Evolutionary conservation across 2,888 invertebrate species (phyloP), one percentile per base, ranked within the genome.

Genomic region (Parascotia fuliginaria): DNA sequence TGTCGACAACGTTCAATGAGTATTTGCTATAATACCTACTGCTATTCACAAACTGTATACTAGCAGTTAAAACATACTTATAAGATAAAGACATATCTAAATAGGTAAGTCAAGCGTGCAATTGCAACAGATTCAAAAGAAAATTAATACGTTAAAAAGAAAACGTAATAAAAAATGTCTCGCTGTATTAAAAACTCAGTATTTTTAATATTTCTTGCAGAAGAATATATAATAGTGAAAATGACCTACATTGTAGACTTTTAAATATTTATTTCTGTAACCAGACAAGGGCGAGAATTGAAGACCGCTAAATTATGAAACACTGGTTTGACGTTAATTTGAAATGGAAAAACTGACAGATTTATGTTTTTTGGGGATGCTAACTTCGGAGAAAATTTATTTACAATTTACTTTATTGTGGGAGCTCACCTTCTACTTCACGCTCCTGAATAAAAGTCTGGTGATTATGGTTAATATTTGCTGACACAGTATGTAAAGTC

Each of bases 1-100:
- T 56, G 68, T 65, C 60, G 60, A 49, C 47, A 49, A 49, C 56
- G 53, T 65, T 67, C 60, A 64, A 53, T 60, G 65, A 60, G 53
- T 55, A 64, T 59, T 52, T 60, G 52, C 43, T 47, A 34, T 45
- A 48, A 58, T 63, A 42, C 48, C 40, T 63, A 42, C 48, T 37
- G 28, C 27, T 40, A 19, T 45, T 56, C 41, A 27, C 32, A 5
- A 55, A 53, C 41, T 42, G 33, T 39, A 42, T 47, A 33, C 36
- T 19, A 19, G 19, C 19, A 3, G 6, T 24, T 6, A 24, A 51
- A 61, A 42, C 46, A 24, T 16, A 40, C 5, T 9, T 14, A 9
- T 45, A 43, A 9, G 32, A 15, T 38, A 31, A 57, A 39, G 19
- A 22, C 31, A 24, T 3, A 22, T 27, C 2, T 15, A 58, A 42